Evolutionary conservation across 2,888 invertebrate genomes (phyloP).

Genomic region (Stegophylla sp.): DNA sequence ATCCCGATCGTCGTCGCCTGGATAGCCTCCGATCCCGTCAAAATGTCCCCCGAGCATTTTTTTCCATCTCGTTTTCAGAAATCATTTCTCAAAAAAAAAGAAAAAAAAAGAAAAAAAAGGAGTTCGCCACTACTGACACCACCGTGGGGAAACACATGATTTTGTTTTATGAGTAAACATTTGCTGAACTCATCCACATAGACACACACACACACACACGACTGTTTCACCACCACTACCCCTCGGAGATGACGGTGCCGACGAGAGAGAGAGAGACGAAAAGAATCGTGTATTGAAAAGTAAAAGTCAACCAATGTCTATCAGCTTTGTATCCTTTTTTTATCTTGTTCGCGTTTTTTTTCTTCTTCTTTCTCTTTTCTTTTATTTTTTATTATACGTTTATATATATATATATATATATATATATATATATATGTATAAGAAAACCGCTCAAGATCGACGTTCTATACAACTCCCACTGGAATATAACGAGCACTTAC

Average conservation of each 20-base stretch:
- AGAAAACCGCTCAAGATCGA: constrained; percentile 46
- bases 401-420: no score
- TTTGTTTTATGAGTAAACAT: constrained; percentile 58
- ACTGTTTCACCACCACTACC: background rate
- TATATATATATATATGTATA: background rate
- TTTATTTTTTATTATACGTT: constrained; percentile 15
- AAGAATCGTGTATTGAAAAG: constrained; percentile 57
- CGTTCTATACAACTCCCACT: constrained; percentile 43
- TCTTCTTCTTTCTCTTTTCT: constrained; percentile 15
- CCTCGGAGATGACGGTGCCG: background rate
- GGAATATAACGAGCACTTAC: constrained; percentile 56
- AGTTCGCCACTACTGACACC: background rate
- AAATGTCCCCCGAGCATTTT: constrained; percentile 57
- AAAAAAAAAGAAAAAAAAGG: background rate
- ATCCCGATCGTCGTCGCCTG: constrained; percentile 28
- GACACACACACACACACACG: background rate
- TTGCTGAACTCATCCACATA: constrained; percentile 20
- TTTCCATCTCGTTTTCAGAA: constrained; percentile 57
- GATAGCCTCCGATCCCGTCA: constrained; percentile 44
- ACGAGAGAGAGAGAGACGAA: constrained; percentile 41
- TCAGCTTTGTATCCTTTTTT: constrained; percentile 27
- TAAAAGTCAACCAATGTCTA: constrained; percentile 56
- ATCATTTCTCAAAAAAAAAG: constrained; percentile 57
- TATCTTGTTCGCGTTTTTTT: constrained; percentile 17
- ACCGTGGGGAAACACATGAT: constrained; percentile 37